phyloP scores from a whole-genome alignment of 1,140 invertebrate species.

The Lucilia cuprina region DNA sequence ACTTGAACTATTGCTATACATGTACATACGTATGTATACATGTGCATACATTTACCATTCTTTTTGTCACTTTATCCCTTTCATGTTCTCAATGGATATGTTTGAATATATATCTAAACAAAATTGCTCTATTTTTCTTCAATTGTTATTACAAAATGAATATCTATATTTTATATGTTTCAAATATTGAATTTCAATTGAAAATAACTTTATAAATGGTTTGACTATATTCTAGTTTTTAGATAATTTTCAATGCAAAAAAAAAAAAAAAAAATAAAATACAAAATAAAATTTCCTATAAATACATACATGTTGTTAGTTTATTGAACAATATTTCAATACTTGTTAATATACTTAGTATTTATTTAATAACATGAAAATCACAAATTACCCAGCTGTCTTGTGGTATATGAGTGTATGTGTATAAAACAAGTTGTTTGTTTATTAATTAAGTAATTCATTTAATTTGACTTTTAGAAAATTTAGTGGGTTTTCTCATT shows the following conservation, averaged over 20 bases:
- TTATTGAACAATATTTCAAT: background rate
- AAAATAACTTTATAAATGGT: background rate
- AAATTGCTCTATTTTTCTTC: background rate
- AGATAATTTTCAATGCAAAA: background rate
- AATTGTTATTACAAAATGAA: background rate
- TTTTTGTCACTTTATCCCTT: too few relatives aligned
- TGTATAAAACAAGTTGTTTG: background rate
- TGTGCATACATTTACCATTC: too few relatives aligned
- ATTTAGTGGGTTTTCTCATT: background rate
- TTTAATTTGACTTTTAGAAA: background rate
- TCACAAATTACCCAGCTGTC: too few relatives aligned
- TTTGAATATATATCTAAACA: too few relatives aligned
- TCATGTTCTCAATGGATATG: too few relatives aligned
- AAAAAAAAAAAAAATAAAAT: background rate
- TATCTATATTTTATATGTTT: background rate
- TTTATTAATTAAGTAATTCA: slow-evolving; percentile 22
- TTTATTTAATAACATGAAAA: background rate
- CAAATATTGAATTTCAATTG: background rate
- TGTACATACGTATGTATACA: too few relatives aligned
- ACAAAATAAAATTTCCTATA: background rate
- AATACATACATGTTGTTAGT: background rate
- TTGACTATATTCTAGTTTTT: background rate
- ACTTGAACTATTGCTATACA: background rate
- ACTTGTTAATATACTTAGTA: background rate
- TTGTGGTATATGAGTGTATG: too few relatives aligned